phyloP scores from a whole-genome alignment of 1,140 invertebrate genomes.

The Melipona quadrifasciata region DNA sequence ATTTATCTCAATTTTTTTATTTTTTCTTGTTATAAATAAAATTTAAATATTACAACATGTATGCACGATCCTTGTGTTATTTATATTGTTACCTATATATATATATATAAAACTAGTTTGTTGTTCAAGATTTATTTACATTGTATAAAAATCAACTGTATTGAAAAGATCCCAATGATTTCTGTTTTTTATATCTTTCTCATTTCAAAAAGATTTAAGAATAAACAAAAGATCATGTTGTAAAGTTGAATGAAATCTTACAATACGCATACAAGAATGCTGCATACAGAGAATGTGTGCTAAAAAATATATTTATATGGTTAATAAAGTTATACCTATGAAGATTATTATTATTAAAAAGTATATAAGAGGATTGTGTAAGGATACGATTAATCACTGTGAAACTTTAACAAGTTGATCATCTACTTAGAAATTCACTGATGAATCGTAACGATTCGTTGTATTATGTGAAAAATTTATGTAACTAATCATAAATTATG shows the following conservation, averaged over 20 bases:
- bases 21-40: too few species aligned
- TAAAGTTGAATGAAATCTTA: too few species aligned
- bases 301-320: background rate
- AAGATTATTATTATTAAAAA: slow-evolving; percentile 32
- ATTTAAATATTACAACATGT: too few species aligned
- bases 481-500: background rate
- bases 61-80: too few species aligned
- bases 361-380: background rate
- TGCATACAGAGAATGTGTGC: background rate
- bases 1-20: too few species aligned
- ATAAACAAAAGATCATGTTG: too few species aligned
- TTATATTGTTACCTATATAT: too few species aligned
- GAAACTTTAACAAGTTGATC: slow-evolving; percentile 49
- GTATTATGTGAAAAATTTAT: background rate
- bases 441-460: background rate
- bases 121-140: background rate
- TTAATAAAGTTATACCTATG: slow-evolving; percentile 1
- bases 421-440: background rate
- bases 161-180: too few species aligned
- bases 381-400: slow-evolving; percentile 30
- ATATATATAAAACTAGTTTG: background rate
- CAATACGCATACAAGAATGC: too few species aligned
- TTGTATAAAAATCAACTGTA: background rate
- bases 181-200: too few species aligned
- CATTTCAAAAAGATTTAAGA: background rate